Percentiles rank a stretch among this genome's conserved stretches.
phyloP scores from a whole-genome alignment of 2,888 invertebrate species.

The Heliconius hortense region DNA sequence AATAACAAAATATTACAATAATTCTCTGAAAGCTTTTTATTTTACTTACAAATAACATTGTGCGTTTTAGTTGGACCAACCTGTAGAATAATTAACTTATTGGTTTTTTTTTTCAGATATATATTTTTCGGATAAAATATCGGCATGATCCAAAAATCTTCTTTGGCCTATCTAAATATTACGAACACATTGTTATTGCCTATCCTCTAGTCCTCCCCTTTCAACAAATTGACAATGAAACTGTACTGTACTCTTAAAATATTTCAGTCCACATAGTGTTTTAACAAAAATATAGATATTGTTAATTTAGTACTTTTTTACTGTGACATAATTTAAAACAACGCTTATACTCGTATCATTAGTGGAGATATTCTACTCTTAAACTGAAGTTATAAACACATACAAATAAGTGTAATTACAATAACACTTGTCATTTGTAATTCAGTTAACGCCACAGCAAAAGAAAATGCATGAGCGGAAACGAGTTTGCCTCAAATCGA shows the following conservation, averaged over 20 bases:
- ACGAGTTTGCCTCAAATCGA: too few relatives aligned
- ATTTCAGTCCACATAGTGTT: not conserved
- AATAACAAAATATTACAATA: not conserved
- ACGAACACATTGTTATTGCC: not conserved
- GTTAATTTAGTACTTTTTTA: not conserved
- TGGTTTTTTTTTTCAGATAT: not conserved
- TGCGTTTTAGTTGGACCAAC: too few relatives aligned
- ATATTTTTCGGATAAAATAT: not conserved
- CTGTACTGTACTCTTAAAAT: not conserved
- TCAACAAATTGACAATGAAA: not conserved
- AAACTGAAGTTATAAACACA: too few relatives aligned
- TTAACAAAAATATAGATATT: not conserved
- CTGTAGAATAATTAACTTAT: not conserved
- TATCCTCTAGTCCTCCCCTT: not conserved
- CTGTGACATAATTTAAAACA: not conserved
- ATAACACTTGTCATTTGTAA: too few relatives aligned
- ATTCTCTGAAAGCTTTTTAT: not conserved
- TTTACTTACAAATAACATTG: not conserved
- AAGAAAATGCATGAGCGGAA: too few relatives aligned
- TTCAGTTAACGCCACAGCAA: too few relatives aligned
- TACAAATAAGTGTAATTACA: too few relatives aligned
- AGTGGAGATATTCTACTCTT: too few relatives aligned
- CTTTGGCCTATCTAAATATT: not conserved
- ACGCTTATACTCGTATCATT: not conserved
- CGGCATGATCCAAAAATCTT: not conserved